Evolutionary conservation across 2,888 invertebrate genomes (phyloP), one percentile per base, ranked within the genome.

Genomic region (Acrocyrtus sp.): DNA sequence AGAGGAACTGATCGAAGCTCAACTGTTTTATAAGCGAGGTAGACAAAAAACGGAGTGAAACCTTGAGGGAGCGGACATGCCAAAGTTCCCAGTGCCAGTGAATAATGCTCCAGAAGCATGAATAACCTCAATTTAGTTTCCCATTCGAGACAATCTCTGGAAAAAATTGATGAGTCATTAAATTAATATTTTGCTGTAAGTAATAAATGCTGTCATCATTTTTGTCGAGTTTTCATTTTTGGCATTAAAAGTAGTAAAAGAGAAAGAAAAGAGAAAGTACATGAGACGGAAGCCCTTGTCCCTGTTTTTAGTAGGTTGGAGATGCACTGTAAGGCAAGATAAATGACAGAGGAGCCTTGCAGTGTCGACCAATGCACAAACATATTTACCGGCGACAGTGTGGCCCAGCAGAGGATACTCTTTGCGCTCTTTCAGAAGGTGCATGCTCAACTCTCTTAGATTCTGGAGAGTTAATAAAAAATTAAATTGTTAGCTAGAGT

Each of bases 1-100:
- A 94, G 81, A 93, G 84, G 84, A 95, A 95, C 83, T 90, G 89
- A 77, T 91, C 88, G 84, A 91, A 92, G 27, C 89, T 88, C 77
- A 95, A 85, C n/a, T 24, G 92, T 90, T 80, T 91, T 88, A 84
- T 93, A 93, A 1, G 93, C 95, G 62, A 95, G 87, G 84, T 92
- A 94, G 1, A 94, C 92, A 84, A 95, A 93, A 86, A 94, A 95
- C 3, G 95, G 93, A 19, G 92, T 91, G 84, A 95, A 95, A 15
- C 95, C 95, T 82, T 92, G 91, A 12, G 95, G 94, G 78, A 94
- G 85, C 0, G 92, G 92, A 84, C 91, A 95, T 29, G 93, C 93
- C 76, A 92, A 88, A 3, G 90, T 90, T 82, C 93, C 92, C 19
- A 91, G 88, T 0, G 94, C 92, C 80, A 92, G 86, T 81, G 91